These are phyloP conservation scores for Diabrotica undecimpunctata DNA, from an alignment of 1,140 invertebrate species.

Conservation along the genomic window DNA sequence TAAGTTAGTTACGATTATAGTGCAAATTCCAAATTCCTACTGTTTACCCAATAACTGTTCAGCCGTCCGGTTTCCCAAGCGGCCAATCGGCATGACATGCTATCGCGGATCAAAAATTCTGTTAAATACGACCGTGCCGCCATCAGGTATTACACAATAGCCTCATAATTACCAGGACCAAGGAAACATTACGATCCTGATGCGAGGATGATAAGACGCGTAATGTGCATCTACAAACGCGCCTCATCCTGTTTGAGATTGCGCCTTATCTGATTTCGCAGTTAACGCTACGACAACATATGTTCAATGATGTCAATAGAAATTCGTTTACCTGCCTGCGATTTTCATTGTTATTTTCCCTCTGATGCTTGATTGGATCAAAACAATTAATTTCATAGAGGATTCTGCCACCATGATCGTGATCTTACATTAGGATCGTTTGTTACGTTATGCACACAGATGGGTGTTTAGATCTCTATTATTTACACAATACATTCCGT, in stretches of 20 bases:
- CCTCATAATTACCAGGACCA: constrained; percentile 7
- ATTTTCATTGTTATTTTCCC: constrained; percentile 1
- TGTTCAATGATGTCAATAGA: constrained; percentile 6
- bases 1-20: too few species aligned
- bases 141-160: constrained; percentile 7
- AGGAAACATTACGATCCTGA: constrained; percentile 9
- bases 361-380: background rate
- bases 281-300: constrained; percentile 11
- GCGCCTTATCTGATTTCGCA: constrained; percentile 11
- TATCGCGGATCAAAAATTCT: constrained; percentile 1
- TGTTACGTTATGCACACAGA: too few species aligned
- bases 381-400: background rate
- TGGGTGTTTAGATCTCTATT: too few species aligned
- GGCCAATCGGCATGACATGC: background rate
- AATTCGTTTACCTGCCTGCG: background rate
- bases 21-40: too few species aligned
- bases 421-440: background rate
- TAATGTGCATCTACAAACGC: constrained; percentile 10
- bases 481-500: too few species aligned
- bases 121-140: constrained; percentile 8
- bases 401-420: background rate
- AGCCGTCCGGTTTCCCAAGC: background rate
- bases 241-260: constrained; percentile 6
- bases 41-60: too few species aligned
- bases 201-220: constrained; percentile 1